Percentiles rank a stretch among this genome's conserved stretches.
Evolutionary conservation across 53 echinoderm and acorn worm species (phyloP).

Genomic region (Luidia sarsii): DNA sequence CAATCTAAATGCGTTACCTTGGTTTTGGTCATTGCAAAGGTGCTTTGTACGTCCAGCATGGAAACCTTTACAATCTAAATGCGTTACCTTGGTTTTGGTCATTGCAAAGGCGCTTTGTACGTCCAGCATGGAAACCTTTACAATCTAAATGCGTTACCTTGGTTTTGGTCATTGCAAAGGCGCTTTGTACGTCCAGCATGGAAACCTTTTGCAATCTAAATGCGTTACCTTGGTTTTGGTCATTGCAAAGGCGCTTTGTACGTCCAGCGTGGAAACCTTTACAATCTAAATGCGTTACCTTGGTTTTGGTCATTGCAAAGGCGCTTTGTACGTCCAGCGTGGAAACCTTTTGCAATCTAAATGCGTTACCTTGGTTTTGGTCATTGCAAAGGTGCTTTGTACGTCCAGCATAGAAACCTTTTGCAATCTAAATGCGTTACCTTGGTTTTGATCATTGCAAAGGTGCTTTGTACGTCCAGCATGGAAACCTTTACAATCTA

Average conservation of each 20-base stretch:
- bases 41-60: no score
- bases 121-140: not conserved
- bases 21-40: constrained; percentile 86
- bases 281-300: constrained; percentile 64
- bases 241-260: constrained; percentile 88
- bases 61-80: not conserved
- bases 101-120: no score
- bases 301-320: constrained; percentile 88
- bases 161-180: constrained; percentile 86
- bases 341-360: not conserved
- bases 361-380: constrained; percentile 84
- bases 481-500: not conserved
- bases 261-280: not conserved
- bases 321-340: no score
- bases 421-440: constrained; percentile 42
- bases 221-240: constrained; percentile 83
- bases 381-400: constrained; percentile 86
- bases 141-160: constrained; percentile 73
- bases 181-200: no score
- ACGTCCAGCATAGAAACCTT: not conserved
- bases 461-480: no score
- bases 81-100: constrained; percentile 85
- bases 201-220: not conserved
- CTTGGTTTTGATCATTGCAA: constrained; percentile 91
- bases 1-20: constrained; percentile 73